phyloP scores from a whole-genome alignment of 2,888 invertebrate genomes.

The Eupithecia exiguata region DNA sequence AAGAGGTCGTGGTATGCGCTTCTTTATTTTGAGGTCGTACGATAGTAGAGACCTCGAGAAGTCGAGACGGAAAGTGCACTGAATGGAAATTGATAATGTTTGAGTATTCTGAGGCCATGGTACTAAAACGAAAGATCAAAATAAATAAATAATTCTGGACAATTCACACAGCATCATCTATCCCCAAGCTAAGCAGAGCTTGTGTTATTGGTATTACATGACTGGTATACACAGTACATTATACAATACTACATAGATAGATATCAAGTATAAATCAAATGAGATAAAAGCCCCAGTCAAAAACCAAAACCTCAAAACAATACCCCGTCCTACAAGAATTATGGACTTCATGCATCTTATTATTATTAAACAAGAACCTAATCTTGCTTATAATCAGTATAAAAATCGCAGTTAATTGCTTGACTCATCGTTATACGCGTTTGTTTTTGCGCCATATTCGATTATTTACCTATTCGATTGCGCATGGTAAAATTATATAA shows the following conservation, averaged over 20 bases:
- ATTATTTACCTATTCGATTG: background rate
- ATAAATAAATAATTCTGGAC: background rate
- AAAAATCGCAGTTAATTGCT: background rate
- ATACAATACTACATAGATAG: too few relatives aligned
- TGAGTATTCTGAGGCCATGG: background rate
- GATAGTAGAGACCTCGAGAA: constrained; percentile 24
- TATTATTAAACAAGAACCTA: background rate
- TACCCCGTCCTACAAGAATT: background rate
- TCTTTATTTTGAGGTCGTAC: constrained; percentile 27
- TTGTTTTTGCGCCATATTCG: background rate
- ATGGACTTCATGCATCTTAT: background rate
- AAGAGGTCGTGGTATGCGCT: constrained; percentile 17
- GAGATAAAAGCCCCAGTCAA: background rate
- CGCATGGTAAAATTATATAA: background rate
- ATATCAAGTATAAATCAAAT: background rate
- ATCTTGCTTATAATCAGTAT: background rate
- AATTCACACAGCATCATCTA: background rate
- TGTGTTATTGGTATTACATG: background rate
- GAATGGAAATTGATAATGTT: constrained; percentile 3
- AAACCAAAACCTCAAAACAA: background rate
- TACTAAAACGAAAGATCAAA: too few relatives aligned
- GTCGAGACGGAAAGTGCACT: constrained; percentile 27
- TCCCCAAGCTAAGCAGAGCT: background rate
- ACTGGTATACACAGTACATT: background rate
- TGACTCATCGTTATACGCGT: background rate